A percentile compares a stretch with the other conserved stretches of the same genome.
phyloP scores from a whole-genome alignment of 2,888 invertebrate species.

The Coenonympha arcania region DNA sequence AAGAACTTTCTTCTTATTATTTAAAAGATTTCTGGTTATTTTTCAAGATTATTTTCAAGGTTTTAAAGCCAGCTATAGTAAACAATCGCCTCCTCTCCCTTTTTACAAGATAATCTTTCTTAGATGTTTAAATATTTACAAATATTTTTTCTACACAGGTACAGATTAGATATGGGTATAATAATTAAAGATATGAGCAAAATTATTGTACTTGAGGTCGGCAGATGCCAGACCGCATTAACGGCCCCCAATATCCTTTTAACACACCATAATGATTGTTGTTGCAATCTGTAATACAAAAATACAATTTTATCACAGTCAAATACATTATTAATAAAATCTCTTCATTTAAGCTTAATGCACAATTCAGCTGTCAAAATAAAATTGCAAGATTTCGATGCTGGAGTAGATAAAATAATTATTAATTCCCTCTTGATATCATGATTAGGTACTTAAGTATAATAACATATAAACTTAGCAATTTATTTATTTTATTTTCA shows the following conservation, averaged over 20 bases:
- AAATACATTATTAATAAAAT: too few relatives aligned
- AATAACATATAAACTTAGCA: too few relatives aligned
- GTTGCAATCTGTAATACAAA: conserved; percentile 51
- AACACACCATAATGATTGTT: conserved; percentile 53
- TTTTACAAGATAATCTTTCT: background rate
- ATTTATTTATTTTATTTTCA: too few relatives aligned
- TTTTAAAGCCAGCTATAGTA: background rate
- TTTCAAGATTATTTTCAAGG: background rate
- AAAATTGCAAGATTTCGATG: too few relatives aligned
- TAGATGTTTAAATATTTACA: background rate
- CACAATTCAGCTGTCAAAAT: too few relatives aligned
- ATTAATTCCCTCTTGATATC: too few relatives aligned
- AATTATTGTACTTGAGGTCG: conserved; percentile 20
- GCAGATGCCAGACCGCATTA: conserved; percentile 39
- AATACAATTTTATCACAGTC: too few relatives aligned
- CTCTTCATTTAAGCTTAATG: too few relatives aligned
- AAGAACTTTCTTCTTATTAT: too few relatives aligned
- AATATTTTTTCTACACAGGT: conserved; percentile 24
- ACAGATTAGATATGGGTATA: conserved; percentile 26
- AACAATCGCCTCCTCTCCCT: background rate
- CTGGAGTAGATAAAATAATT: too few relatives aligned
- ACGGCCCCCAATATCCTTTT: conserved; percentile 48
- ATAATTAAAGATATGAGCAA: conserved; percentile 21
- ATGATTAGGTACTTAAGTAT: too few relatives aligned
- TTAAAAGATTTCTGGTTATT: background rate